Evolutionary conservation across 2,888 invertebrate genomes (phyloP), one percentile per base, ranked within the genome.

Genomic region (Eulithis prunata): DNA sequence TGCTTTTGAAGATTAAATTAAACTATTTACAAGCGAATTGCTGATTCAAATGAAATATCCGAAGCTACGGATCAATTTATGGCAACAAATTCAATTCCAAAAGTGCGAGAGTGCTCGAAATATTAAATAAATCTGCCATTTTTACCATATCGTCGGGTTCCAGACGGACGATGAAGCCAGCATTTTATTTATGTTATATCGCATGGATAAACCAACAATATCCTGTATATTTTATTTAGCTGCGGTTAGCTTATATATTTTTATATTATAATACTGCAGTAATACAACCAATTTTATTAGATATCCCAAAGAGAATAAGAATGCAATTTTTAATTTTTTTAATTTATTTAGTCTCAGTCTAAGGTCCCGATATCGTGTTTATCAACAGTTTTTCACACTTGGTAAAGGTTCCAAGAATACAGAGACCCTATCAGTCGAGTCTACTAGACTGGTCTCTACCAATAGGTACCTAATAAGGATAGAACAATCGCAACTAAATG

Each of bases 41-140:
- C 66, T 62, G 55, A 59, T 62, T 66, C 59, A 57, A 67, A 67
- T 67, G 60, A 61, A 61, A 67, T 67, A 67, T 21, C 21, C 63
- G 36, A 57, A 61, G 45, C 63, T 63, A 49, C 53, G 57, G 57
- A 67, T 67, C 63, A 67, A 61, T 67, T 67, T 57, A 66, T 59
- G 49, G 63, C 67, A 57, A 64, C 55, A 67, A 67, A 67, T 61
- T 67, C 57, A 54, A 67, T 67, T 67, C 51, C 21, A 36, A 60
- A 61, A 49, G 52, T 67, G 62, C 49, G 56, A 60, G 57, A 51
- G 58, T 59, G 64, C 55, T 59, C 11, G 64, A 56, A 55, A 59
- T 64, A 59, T 55, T 54, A 64, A 58, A 58, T 59, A 58, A 61
- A 62, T 55, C 49, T 41, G n/a, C 45, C 14, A 57, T 63, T 63